Conservation (phyloP, 30 jellyfish, hydroid and myxozoan genomes). For the Mastigias papua region DNA sequence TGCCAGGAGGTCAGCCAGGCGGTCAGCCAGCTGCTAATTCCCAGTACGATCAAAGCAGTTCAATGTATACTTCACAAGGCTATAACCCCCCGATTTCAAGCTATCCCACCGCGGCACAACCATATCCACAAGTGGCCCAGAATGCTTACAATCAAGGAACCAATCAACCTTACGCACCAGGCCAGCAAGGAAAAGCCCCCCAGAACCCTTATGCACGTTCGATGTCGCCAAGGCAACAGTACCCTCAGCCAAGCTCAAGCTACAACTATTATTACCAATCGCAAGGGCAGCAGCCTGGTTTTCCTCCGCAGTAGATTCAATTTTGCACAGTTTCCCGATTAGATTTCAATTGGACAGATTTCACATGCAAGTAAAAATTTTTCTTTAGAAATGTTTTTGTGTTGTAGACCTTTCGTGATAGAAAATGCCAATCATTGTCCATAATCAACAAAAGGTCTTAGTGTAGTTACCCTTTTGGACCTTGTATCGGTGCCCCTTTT, state of each 20-base stretch:
- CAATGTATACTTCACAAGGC: conserved; percentile 31
- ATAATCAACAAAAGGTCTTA: too few relatives aligned
- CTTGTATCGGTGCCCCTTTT: too few relatives aligned
- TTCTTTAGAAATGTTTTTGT: not conserved
- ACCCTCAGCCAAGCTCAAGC: conserved; percentile 77
- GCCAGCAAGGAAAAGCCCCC: conserved; percentile 48
- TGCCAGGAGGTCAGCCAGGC: conserved; percentile 8
- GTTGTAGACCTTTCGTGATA: not conserved
- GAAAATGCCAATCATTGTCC: too few relatives aligned
- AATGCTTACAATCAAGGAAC: conserved; percentile 66
- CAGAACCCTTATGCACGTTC: conserved; percentile 81
- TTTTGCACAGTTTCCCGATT: not conserved
- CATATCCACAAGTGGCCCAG: conserved; percentile 47
- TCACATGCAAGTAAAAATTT: not conserved
- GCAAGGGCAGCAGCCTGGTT: conserved; percentile 51
- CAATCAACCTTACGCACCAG: conserved; percentile 36
- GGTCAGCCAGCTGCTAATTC: conserved; percentile 19
- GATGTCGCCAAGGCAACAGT: conserved; percentile 85
- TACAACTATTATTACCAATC: conserved; percentile 68
- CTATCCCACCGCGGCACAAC: conserved; percentile 23
- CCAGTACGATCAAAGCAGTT: conserved; percentile 33
- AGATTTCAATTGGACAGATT: not conserved
- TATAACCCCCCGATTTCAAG: conserved; percentile 20
- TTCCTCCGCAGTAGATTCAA: not conserved
- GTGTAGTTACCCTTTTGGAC: too few relatives aligned